Conservation (phyloP, 2,797 vertebrate species). For the Siniperca scherzeri region DNA sequence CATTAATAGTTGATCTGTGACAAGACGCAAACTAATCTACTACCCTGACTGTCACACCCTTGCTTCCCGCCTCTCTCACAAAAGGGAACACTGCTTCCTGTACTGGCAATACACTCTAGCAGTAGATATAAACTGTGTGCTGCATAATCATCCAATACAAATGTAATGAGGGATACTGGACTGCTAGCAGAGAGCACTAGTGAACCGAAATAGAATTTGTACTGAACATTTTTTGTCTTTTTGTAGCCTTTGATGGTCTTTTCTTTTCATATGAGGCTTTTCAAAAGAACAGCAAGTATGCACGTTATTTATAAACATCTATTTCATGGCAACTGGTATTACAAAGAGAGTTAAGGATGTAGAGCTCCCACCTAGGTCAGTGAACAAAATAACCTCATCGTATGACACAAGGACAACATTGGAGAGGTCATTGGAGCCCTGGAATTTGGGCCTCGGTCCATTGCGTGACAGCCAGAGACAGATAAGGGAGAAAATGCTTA, state of each 20-base stretch:
- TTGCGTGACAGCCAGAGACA: conserved; percentile 59
- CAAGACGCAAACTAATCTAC: too few species aligned
- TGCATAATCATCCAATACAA: too few species aligned
- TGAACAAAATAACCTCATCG: conserved; percentile 37
- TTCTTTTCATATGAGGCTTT: background rate
- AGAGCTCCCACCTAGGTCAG: background rate
- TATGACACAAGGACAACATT: conserved; percentile 5
- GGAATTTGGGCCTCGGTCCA: conserved; percentile 35
- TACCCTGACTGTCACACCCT: too few species aligned
- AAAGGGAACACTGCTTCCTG: too few species aligned
- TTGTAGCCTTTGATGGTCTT: background rate
- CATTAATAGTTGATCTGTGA: too few species aligned
- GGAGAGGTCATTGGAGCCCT: conserved; percentile 5
- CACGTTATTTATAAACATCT: conserved; percentile 3
- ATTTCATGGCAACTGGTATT: conserved; percentile 26
- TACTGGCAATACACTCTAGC: too few species aligned
- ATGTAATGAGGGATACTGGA: background rate
- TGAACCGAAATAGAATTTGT: background rate
- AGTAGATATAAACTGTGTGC: too few species aligned
- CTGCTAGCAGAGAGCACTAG: background rate
- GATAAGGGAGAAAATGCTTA: conserved; percentile 59
- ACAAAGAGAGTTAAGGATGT: background rate
- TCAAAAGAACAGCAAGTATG: conserved; percentile 10
- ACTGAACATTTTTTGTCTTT: background rate
- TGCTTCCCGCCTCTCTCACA: too few species aligned